Evolutionary conservation across 2,797 vertebrate species (phyloP).

Genomic region (Pteropus rufus): DNA sequence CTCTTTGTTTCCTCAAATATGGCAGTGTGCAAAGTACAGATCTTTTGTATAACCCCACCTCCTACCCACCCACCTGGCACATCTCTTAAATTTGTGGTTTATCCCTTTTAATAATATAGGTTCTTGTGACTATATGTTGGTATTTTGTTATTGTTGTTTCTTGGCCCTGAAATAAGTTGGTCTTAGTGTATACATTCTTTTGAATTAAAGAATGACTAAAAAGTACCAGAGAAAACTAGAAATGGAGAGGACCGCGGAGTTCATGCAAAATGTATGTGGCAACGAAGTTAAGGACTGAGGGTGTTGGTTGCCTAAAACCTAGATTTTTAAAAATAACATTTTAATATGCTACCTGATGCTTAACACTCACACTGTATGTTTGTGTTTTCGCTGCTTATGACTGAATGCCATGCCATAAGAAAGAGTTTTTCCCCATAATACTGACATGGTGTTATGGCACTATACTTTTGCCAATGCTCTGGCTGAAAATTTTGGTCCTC

Average conservation of each 20-base stretch:
- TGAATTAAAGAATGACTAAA: not conserved
- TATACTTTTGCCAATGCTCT: not conserved
- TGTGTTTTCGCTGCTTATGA: not conserved
- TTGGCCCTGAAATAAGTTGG: not conserved
- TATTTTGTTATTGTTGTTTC: not conserved
- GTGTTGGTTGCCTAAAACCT: not conserved
- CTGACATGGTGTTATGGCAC: not conserved
- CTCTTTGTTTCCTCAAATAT: not conserved
- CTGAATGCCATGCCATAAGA: not conserved
- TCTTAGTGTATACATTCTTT: not conserved
- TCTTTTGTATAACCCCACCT: not conserved
- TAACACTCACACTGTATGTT: not conserved
- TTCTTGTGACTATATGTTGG: not conserved
- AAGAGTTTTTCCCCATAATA: not conserved
- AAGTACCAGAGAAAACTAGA: not conserved
- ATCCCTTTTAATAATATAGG: not conserved
- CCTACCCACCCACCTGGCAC: no score
- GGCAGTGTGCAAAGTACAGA: not conserved
- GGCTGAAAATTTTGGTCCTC: not conserved
- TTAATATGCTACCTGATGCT: not conserved
- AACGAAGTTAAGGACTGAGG: not conserved
- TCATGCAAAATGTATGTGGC: not conserved
- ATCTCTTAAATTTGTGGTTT: not conserved
- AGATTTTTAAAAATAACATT: not conserved
- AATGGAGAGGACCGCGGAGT: not conserved